These are phyloP conservation scores for Synanthedon formicaeformis DNA, from an alignment of 2,888 invertebrate genomes.

Conservation along the genomic window DNA sequence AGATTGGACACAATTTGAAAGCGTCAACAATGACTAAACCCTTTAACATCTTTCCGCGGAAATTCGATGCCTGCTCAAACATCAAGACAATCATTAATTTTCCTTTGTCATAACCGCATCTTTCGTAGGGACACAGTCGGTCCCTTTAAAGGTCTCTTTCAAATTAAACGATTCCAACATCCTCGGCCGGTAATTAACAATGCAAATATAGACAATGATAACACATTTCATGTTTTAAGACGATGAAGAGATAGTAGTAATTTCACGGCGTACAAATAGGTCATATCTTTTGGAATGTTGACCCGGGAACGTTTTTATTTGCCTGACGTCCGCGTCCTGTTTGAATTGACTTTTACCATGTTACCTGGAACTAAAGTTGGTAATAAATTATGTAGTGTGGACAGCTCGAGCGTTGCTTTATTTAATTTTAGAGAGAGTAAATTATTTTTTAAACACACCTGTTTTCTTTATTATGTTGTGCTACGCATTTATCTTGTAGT, in stretches of 20 bases:
- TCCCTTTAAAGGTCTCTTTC: conserved; percentile 16
- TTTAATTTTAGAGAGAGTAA: conserved; percentile 6
- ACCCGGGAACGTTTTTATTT: conserved; percentile 43
- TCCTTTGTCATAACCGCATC: conserved; percentile 17
- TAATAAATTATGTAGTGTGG: conserved; percentile 49
- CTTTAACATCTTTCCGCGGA: conserved; percentile 8
- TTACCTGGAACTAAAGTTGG: conserved; percentile 37
- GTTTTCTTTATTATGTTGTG: conserved; percentile 14
- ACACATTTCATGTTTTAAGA: conserved; percentile 27
- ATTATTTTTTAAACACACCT: conserved; percentile 19
- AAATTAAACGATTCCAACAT: conserved; percentile 15
- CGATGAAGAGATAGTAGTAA: conserved; percentile 34
- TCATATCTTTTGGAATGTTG: conserved; percentile 34
- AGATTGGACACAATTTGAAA: not conserved
- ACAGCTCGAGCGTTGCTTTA: conserved; percentile 21
- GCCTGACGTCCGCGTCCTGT: conserved; percentile 39
- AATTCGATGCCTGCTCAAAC: conserved; percentile 6
- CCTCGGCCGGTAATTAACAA: conserved; percentile 38
- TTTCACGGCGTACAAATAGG: conserved; percentile 51
- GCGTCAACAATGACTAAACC: not conserved
- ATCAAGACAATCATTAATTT: conserved; percentile 15
- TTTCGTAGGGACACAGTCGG: conserved; percentile 8
- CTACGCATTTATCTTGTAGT: not conserved
- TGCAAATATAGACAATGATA: conserved; percentile 53
- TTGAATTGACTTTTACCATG: conserved; percentile 33